Conservation (phyloP, 2,113 vertebrate species). For the Crypturellus undulatus region DNA sequence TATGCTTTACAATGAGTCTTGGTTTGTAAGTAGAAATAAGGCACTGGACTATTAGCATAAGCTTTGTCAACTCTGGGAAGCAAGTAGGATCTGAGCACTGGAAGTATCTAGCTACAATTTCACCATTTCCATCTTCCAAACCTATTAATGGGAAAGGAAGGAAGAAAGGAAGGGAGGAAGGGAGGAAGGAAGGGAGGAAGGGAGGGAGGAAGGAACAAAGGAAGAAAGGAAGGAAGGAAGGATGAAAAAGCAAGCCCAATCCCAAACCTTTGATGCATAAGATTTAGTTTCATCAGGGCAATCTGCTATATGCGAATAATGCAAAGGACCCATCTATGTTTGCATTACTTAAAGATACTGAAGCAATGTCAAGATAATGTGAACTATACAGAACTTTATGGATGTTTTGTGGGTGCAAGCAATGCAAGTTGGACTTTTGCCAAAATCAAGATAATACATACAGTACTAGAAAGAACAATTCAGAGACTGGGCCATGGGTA, state of each 20-base stretch:
- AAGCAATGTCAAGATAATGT: background rate
- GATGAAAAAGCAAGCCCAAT: no score
- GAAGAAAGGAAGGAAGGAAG: no score
- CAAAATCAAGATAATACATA: background rate
- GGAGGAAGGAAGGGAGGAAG: no score
- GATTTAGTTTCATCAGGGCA: background rate
- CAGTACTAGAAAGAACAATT: background rate
- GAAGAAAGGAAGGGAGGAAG: no score
- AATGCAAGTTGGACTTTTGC: background rate
- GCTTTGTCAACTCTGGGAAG: background rate
- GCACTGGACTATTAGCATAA: background rate
- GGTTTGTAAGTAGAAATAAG: background rate
- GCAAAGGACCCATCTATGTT: background rate
- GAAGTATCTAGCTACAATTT: accelerated
- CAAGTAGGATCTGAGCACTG: accelerated
- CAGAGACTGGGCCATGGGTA: background rate
- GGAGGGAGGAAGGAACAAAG: no score
- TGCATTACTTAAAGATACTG: background rate
- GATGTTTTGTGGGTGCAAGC: background rate
- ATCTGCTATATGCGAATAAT: background rate
- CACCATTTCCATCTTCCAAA: background rate
- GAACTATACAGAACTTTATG: background rate
- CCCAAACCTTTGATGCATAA: accelerated
- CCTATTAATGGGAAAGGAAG: background rate
- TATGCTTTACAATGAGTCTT: background rate